Evolutionary conservation across 2,888 invertebrate genomes (phyloP), one percentile per base, ranked within the genome.

Genomic region (Pollenia angustigena): DNA sequence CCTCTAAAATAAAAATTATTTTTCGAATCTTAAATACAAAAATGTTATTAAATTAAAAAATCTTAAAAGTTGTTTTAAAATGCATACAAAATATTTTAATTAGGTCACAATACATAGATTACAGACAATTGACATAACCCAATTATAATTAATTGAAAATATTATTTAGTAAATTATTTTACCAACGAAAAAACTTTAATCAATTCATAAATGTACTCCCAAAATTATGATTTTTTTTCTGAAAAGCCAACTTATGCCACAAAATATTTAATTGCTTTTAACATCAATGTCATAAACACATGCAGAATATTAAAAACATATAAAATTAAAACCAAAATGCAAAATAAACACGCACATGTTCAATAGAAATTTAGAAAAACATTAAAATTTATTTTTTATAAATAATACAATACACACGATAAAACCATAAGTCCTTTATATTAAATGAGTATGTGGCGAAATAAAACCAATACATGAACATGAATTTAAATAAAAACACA

Each of bases 261-360:
- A 76, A 82, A 62, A 69, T 82, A 82, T 76, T 23, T 76, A 82
- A 82, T 82, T 82, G 76, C 50, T 69, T 71, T 76, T 18, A 82
- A 76, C 48, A 76, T 69, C 52, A 62, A n/a, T 69, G 68, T 60
- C 68, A 82, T 52, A 75, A 82, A 52, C 60, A 81, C 75, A 69
- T 82, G 50, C 16, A 46, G 44, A 69, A 60, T 56, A 56, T 48
- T 18, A 42, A 62, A 60, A 68, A 62, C 58, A 62, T 4, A 68
- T 40, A 52, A 18, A 32, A 48, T 48, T 14, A 44, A 50, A 56
- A 64, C 54, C 58, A 56, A 62, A 72, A 62, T 18, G 40, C 48
- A 58, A 76, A 60, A 54, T 76, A 72, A 72, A 81, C 81, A 62
- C 32, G 60, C 12, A 60, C 52, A 62, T 9, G 40, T 32, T 32